Evolutionary conservation across 2,888 invertebrate genomes (phyloP).

Genomic region (Oscheius onirici): DNA sequence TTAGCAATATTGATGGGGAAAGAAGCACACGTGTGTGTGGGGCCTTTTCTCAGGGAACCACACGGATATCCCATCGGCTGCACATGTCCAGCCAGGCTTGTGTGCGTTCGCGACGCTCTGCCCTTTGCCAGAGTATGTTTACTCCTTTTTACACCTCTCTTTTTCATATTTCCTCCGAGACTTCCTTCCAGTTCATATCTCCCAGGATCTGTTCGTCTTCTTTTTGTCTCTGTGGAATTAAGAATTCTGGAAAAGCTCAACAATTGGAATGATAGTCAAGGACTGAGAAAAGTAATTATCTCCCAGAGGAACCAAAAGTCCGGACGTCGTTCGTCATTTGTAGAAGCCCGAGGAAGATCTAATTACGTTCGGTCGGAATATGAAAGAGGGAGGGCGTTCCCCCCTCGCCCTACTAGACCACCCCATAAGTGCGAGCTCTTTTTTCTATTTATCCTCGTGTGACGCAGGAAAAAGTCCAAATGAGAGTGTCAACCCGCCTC

Average conservation of each 20-base stretch:
- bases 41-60: constrained; percentile 6
- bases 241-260: no score
- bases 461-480: constrained; percentile 17
- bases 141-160: constrained; percentile 17
- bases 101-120: background rate
- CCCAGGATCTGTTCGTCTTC: no score
- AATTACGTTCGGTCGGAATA: constrained; percentile 18
- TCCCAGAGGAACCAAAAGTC: background rate
- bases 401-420: background rate
- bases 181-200: no score
- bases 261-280: no score
- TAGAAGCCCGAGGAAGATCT: background rate
- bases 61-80: background rate
- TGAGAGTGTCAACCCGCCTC: constrained; percentile 30
- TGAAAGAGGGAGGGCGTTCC: background rate
- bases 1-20: background rate
- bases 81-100: constrained; percentile 1
- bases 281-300: background rate
- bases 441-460: constrained; percentile 22
- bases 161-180: background rate
- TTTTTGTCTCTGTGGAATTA: no score
- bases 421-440: constrained; percentile 11
- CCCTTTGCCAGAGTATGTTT: constrained; percentile 9
- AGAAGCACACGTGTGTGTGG: background rate
- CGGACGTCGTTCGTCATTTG: constrained; percentile 8